These are phyloP conservation scores for Xylophagus ater DNA, from an alignment of 2,888 invertebrate species.

Conservation along the genomic window DNA sequence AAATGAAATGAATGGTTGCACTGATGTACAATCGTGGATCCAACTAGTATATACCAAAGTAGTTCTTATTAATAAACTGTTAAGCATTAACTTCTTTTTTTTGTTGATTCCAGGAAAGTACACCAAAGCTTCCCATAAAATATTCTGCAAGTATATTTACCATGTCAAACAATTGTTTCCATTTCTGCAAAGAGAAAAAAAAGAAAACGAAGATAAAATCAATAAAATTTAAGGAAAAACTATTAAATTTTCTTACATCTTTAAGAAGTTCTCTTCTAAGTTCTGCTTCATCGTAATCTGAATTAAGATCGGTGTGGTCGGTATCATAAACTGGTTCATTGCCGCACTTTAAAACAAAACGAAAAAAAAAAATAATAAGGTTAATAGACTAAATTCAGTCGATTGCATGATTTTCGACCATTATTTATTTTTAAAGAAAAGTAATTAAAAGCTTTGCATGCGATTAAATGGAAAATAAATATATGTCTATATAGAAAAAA, in stretches of 20 bases:
- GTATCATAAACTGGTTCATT: slow-evolving; percentile 59
- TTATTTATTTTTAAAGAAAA: too few relatives aligned
- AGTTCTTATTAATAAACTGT: too few relatives aligned
- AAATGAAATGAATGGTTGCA: too few relatives aligned
- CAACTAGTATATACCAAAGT: too few relatives aligned
- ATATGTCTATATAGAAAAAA: too few relatives aligned
- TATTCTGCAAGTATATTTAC: slow-evolving; percentile 41
- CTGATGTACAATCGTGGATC: too few relatives aligned
- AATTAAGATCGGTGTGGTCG: slow-evolving; percentile 69
- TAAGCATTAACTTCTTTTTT: too few relatives aligned
- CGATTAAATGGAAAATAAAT: too few relatives aligned
- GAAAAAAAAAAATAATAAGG: slow-evolving; percentile 1
- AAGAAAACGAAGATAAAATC: slow-evolving; percentile 9
- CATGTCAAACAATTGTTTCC: slow-evolving; percentile 78
- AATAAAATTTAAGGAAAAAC: slow-evolving; percentile 1
- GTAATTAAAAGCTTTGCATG: too few relatives aligned
- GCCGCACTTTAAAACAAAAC: slow-evolving; percentile 27
- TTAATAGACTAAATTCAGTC: neutral
- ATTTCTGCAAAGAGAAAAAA: slow-evolving; percentile 55
- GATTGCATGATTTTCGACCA: slow-evolving; percentile 6
- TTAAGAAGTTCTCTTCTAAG: slow-evolving; percentile 63
- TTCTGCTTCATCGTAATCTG: slow-evolving; percentile 69
- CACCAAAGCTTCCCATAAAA: too few relatives aligned
- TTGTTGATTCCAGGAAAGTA: too few relatives aligned
- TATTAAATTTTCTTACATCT: slow-evolving; percentile 51